Base-by-base conservation (phyloP, 2,888 invertebrate genomes). In the Sinotaia quadrata region DNA sequence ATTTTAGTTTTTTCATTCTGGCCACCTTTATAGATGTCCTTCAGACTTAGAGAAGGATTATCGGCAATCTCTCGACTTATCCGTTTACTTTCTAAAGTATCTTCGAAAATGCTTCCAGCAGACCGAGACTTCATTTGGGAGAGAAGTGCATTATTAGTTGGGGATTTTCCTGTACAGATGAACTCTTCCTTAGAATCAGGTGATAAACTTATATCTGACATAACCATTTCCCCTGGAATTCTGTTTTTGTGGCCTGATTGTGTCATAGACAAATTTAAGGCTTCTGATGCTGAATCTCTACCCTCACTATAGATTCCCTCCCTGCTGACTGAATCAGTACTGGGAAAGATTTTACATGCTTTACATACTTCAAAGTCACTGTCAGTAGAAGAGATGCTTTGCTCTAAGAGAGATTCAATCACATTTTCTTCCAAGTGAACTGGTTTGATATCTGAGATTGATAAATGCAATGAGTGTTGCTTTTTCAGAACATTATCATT, bases 81-180 rank as follows among this genome's bases (percentile, higher is more conserved):
- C 27, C 65, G 37, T 24, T 65, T 65, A 24, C 24, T 65, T 33
- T 54, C 37, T 31, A 56, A 21, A 8, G 65, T 56, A 15, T 54
- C 65, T 34, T 65, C 65, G 2, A 65, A 52, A 4, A 65, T 44
- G 21, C 47, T 65, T 12, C 65, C 41, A 12, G 65, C 65, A 1
- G 65, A 65, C 21, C 56, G 65, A 41, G 52, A 65, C 31, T 65
- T 65, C 65, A 65, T 65, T 41, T 56, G 44, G 1, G 54, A 44
- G 29, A 41, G 36, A 41, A 65, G n/a, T n/a, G 56, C 56, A 41
- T 65, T 54, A 10, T 27, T 29, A 37, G 65, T 33, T 12, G 29
- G n/a, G 7, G 44, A 24, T 10, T 33, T 56, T 31, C 44, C 56
- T 5, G 65, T 27, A 36, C 56, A 33, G 10, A 12, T 29, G 41